phyloP scores from a whole-genome alignment of 2,797 vertebrate species.

The Pangasius djambal region DNA sequence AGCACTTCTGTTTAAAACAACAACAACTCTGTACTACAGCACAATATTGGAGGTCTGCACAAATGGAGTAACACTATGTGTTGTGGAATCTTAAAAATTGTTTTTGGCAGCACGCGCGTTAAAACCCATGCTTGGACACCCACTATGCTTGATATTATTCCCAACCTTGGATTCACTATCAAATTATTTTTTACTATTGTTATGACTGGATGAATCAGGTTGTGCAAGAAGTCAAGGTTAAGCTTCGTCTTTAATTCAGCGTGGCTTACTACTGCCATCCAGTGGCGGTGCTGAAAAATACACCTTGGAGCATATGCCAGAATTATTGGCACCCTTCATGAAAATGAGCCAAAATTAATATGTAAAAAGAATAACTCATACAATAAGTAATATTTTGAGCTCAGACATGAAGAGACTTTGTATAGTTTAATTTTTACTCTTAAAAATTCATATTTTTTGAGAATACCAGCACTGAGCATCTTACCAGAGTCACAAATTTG shows the following conservation, averaged over 20 bases:
- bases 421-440: not conserved
- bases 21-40: constrained; percentile 8
- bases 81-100: not conserved
- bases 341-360: not conserved
- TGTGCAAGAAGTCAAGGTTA: not conserved
- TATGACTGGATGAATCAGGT: constrained; percentile 1
- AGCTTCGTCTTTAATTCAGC: not conserved
- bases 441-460: not conserved
- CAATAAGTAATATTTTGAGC: not conserved
- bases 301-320: not conserved
- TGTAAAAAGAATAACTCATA: not conserved
- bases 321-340: not conserved
- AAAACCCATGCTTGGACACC: not conserved
- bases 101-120: not conserved
- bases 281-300: constrained; percentile 15
- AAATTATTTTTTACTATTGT: constrained; percentile 6
- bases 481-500: not conserved
- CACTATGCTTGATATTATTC: not conserved
- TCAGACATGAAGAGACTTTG: not conserved
- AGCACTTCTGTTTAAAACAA: constrained; percentile 30
- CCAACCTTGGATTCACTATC: not conserved
- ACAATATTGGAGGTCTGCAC: not conserved
- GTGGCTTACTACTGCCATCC: constrained; percentile 51
- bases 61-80: not conserved
- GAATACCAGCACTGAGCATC: not conserved